Conservation (phyloP, 2,888 invertebrate genomes). For the Eristalis arbustorum region DNA sequence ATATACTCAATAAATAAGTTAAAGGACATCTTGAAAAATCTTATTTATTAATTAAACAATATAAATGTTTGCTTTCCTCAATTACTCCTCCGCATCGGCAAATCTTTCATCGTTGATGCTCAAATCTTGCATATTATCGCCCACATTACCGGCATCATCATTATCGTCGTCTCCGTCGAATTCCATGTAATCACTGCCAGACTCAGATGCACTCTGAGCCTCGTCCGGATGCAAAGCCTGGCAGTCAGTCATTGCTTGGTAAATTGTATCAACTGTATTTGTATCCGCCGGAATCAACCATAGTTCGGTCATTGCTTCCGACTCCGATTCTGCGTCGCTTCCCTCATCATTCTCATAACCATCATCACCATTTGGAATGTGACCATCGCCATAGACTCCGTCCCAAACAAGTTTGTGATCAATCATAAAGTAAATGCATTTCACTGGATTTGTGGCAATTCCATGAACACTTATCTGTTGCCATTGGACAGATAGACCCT, state of each 20-base stretch:
- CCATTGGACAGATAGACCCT: constrained; percentile 79
- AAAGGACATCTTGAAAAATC: background rate
- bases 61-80: background rate
- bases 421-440: constrained; percentile 79
- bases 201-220: constrained; percentile 81
- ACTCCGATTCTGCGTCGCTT: constrained; percentile 76
- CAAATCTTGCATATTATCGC: constrained; percentile 77
- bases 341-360: constrained; percentile 73
- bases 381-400: constrained; percentile 75
- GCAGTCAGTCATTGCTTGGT: constrained; percentile 87
- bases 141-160: constrained; percentile 66
- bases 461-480: constrained; percentile 79
- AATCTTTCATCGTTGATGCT: constrained; percentile 78
- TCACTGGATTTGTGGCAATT: constrained; percentile 76
- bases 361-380: constrained; percentile 72
- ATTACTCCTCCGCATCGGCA: constrained; percentile 78
- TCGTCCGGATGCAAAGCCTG: constrained; percentile 91
- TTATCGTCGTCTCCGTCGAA: constrained; percentile 71
- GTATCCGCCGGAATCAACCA: constrained; percentile 86
- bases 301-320: constrained; percentile 85
- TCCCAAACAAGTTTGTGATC: constrained; percentile 78
- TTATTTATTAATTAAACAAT: constrained; percentile 52
- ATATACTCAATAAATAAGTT: no score
- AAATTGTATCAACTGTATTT: constrained; percentile 85
- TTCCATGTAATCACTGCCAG: constrained; percentile 78